A percentile compares a stretch with the other conserved stretches of the same genome.
phyloP scores from a whole-genome alignment of 2,888 invertebrate species.

The Amblyjoppa proteus region DNA sequence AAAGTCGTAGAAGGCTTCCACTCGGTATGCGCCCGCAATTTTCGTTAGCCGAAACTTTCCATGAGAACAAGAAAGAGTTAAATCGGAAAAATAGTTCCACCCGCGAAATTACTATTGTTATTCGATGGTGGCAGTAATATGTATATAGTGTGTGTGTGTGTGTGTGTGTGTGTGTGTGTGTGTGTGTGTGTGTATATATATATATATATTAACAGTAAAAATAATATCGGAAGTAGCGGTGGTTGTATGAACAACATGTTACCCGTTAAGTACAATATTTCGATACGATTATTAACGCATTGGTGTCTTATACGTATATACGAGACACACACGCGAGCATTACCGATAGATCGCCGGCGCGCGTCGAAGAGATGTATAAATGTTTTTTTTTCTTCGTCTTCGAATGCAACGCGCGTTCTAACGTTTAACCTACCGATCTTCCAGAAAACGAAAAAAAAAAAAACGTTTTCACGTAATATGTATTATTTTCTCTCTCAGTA shows the following conservation, averaged over 20 bases:
- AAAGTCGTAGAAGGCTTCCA: constrained; percentile 27
- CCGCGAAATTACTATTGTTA: constrained; percentile 25
- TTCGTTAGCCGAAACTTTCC: constrained; percentile 30
- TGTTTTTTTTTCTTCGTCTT: constrained; percentile 1
- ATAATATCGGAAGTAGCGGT: constrained; percentile 50
- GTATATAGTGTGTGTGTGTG: neutral
- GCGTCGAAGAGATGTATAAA: constrained; percentile 34
- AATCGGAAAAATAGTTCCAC: constrained; percentile 44
- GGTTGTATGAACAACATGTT: constrained; percentile 47
- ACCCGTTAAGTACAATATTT: constrained; percentile 52
- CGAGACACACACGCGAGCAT: constrained; percentile 21
- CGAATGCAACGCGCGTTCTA: constrained; percentile 27
- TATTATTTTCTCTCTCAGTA: constrained; percentile 60
- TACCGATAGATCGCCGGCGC: constrained; percentile 43
- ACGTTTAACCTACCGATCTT: constrained; percentile 30
- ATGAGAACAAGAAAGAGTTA: constrained; percentile 24
- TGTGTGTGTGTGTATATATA: neutral
- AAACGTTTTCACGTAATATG: constrained; percentile 23
- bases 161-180: neutral
- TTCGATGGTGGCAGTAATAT: constrained; percentile 20
- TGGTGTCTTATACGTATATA: constrained; percentile 27
- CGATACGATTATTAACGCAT: constrained; percentile 50
- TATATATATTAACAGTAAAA: constrained; percentile 46
- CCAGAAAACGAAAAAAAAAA: constrained; percentile 18
- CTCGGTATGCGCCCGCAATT: constrained; percentile 18